Percentiles rank a stretch among this genome's conserved stretches.
Conservation (phyloP, 30 jellyfish, hydroid and myxozoan species). For the Aurelia sp. region DNA sequence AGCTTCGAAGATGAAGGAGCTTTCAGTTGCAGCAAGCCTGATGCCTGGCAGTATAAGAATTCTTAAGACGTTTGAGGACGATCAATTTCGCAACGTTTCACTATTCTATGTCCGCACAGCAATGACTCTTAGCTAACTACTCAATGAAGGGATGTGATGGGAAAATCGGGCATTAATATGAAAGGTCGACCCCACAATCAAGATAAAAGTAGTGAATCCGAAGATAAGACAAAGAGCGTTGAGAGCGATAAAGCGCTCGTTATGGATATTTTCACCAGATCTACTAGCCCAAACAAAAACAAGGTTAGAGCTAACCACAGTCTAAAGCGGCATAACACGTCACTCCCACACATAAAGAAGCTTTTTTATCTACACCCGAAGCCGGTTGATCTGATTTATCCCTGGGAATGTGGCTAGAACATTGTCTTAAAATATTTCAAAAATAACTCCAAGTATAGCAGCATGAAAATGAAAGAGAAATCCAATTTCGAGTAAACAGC, state of each 20-base stretch:
- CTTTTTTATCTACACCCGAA: conserved; percentile 3
- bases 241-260: conserved; percentile 4
- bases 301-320: conserved; percentile 43
- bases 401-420: neutral
- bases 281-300: conserved; percentile 12
- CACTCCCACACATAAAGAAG: conserved; percentile 25
- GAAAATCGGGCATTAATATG: conserved; percentile 12
- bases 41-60: no score
- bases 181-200: conserved; percentile 2
- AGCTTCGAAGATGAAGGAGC: no score
- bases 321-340: conserved; percentile 16
- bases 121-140: neutral
- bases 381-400: conserved; percentile 16
- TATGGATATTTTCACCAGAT: conserved; percentile 19
- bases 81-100: no score
- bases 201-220: no score
- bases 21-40: no score
- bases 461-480: no score
- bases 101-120: no score
- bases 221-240: no score
- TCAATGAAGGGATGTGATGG: conserved; percentile 14
- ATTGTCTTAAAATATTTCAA: neutral
- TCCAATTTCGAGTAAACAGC: neutral
- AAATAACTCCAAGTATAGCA: neutral
- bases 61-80: no score